A percentile compares a stretch with the other conserved stretches of the same genome.
phyloP scores from a whole-genome alignment of 2,888 invertebrate species.

The Celastrina argiolus region DNA sequence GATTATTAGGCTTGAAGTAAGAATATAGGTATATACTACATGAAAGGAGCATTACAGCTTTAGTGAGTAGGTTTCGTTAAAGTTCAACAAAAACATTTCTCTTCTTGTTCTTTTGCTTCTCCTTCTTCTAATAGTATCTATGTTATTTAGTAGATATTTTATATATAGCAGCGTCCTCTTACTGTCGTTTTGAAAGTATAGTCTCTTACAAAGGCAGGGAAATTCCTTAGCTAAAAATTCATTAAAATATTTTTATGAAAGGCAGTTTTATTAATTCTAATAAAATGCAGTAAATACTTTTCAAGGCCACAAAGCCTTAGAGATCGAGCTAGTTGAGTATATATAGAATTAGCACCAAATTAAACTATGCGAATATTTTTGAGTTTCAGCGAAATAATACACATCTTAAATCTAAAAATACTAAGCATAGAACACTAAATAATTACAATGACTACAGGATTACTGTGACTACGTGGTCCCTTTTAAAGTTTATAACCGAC shows the following conservation, averaged over 20 bases:
- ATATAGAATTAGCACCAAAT: conserved; percentile 10
- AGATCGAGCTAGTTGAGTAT: conserved; percentile 18
- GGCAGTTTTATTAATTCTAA: not conserved
- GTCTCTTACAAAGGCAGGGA: too few species aligned
- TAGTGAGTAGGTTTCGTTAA: too few species aligned
- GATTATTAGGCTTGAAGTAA: not conserved
- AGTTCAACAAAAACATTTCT: too few species aligned
- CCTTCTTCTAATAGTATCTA: too few species aligned
- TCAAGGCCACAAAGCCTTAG: not conserved
- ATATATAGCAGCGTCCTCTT: too few species aligned
- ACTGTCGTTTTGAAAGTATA: too few species aligned
- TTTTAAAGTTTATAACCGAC: conserved; percentile 9
- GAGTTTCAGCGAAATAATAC: conserved; percentile 9
- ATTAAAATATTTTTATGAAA: not conserved
- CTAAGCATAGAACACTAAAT: conserved; percentile 8
- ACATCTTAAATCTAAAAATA: not conserved
- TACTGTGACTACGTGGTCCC: conserved; percentile 33
- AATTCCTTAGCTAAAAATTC: not conserved
- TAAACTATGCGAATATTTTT: conserved; percentile 1
- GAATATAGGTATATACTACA: too few species aligned
- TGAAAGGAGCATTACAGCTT: too few species aligned
- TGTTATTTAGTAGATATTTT: too few species aligned
- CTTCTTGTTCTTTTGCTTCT: too few species aligned
- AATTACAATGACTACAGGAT: conserved; percentile 28
- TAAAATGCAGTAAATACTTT: conserved; percentile 19